Conservation (phyloP, 2,797 vertebrate species). For the Gadopsis bispinosus region DNA sequence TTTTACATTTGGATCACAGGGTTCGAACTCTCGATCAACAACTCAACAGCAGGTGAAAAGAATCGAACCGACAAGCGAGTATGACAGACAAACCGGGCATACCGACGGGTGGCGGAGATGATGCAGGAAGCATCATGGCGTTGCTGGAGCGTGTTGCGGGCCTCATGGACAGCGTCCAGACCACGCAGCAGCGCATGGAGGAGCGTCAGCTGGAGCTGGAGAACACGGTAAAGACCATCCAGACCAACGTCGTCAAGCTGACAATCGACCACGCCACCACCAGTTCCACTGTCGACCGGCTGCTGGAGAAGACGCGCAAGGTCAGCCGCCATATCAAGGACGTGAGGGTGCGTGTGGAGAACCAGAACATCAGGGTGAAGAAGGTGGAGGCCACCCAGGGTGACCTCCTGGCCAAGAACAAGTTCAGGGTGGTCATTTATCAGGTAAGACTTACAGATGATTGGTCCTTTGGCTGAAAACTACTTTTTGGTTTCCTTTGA, state of each 20-base stretch:
- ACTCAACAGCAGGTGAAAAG: background rate
- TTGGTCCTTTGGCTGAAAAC: background rate
- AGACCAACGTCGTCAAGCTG: slow-evolving; percentile 92
- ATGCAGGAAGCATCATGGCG: slow-evolving; percentile 89
- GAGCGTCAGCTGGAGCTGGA: slow-evolving; percentile 94
- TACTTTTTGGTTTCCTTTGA: background rate
- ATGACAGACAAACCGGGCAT: slow-evolving; percentile 82
- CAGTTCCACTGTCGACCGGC: slow-evolving; percentile 87
- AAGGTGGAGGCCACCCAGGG: slow-evolving; percentile 95
- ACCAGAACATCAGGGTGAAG: slow-evolving; percentile 89
- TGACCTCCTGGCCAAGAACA: slow-evolving; percentile 96
- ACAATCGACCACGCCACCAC: slow-evolving; percentile 90
- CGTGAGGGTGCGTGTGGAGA: slow-evolving; percentile 92
- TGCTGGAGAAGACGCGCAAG: slow-evolving; percentile 95
- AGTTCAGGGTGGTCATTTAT: slow-evolving; percentile 97
- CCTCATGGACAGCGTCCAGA: slow-evolving; percentile 93
- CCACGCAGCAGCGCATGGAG: slow-evolving; percentile 95
- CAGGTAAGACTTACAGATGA: slow-evolving; percentile 68
- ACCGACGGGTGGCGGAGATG: slow-evolving; percentile 80
- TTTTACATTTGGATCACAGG: slow-evolving; percentile 9
- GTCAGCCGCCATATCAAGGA: slow-evolving; percentile 96
- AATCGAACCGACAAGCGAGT: background rate
- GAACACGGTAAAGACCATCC: slow-evolving; percentile 91
- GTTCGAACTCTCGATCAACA: background rate
- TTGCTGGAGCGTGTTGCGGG: slow-evolving; percentile 95